A percentile compares a stretch with the other conserved stretches of the same genome.
phyloP scores from a whole-genome alignment of 2,888 invertebrate genomes.

The Chrysodeixis includens region DNA sequence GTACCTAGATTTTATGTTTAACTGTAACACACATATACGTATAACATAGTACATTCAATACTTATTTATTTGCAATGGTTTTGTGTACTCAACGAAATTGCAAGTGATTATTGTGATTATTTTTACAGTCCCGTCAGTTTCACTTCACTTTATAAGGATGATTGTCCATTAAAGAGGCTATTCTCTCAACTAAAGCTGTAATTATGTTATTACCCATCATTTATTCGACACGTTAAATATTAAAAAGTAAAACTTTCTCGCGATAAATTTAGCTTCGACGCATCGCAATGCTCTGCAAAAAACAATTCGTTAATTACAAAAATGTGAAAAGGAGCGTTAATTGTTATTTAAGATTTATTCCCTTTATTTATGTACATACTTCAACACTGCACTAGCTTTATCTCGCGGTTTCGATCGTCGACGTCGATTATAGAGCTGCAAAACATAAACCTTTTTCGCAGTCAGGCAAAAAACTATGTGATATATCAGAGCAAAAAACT shows the following conservation, averaged over 20 bases:
- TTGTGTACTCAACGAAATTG: slow-evolving; percentile 23
- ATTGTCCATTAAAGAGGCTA: slow-evolving; percentile 37
- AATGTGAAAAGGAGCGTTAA: slow-evolving; percentile 9
- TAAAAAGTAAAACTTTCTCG: slow-evolving; percentile 50
- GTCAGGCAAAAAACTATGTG: no score
- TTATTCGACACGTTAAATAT: slow-evolving; percentile 38
- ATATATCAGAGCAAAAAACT: no score
- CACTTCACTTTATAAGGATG: slow-evolving; percentile 34
- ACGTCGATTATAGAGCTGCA: no score
- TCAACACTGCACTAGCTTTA: not conserved
- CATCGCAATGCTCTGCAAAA: slow-evolving; percentile 21
- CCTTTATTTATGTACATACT: not conserved
- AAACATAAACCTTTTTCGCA: no score
- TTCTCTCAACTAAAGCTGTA: slow-evolving; percentile 33
- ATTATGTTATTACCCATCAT: slow-evolving; percentile 45
- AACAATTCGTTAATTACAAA: slow-evolving; percentile 7
- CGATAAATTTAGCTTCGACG: slow-evolving; percentile 33
- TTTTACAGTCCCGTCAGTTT: slow-evolving; percentile 39
- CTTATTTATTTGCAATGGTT: not conserved
- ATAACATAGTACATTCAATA: not conserved
- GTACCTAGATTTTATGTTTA: no score
- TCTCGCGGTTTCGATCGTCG: no score
- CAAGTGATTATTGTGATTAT: slow-evolving; percentile 13
- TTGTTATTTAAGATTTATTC: not conserved
- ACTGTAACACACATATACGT: not conserved